Evolutionary conservation across 2,113 vertebrate genomes (phyloP), one percentile per base, ranked within the genome.

Genomic region (Pseudorasbora parva): DNA sequence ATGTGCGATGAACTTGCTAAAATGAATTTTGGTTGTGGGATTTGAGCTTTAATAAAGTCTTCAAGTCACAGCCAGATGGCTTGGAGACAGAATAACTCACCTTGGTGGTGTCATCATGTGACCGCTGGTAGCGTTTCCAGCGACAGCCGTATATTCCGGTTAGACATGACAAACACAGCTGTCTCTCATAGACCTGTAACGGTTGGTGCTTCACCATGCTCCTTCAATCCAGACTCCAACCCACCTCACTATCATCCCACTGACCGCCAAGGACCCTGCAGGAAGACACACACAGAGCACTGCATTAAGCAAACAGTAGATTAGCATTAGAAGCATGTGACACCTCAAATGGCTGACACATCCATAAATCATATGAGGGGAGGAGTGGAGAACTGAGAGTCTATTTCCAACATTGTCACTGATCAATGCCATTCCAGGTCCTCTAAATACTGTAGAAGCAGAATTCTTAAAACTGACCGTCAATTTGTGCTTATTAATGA

Each of bases 141-240:
- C 98, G 96, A 94, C 98, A 99, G 85, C 97, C 97, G n/a, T 98
- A 99, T 94, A 98, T 96, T 88, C 98, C 98, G 0, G 97, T 98
- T 92, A 99, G 95, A 89, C 97, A 99, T 82, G 98, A 99, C 92
- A 99, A 93, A 91, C 97, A 99, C 86, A 99, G 93, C 94, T 99
- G 98, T 0, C 97, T 97, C 94, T 99, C 97, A 2, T 99, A 99
- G 94, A 99, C 98, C 93, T 99, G 98, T 89, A 99, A 93, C 9
- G 97, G 97, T 91, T 99, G 98, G 94, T 99, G 98, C 90, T 97
- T 98, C 85, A 99, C 97, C 98, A 99, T 99, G 95, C 96, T 98
- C 95, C 94, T 94, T 95, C 92, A 88, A 89, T 93, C 64, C 85
- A 86, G 88, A 93, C 87, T 88, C 83, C 81, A 82, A 81, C 85